Evolutionary conservation across 2,888 invertebrate species (phyloP), one percentile per base, ranked within the genome.

Genomic region (Platycheirus albimanus): DNA sequence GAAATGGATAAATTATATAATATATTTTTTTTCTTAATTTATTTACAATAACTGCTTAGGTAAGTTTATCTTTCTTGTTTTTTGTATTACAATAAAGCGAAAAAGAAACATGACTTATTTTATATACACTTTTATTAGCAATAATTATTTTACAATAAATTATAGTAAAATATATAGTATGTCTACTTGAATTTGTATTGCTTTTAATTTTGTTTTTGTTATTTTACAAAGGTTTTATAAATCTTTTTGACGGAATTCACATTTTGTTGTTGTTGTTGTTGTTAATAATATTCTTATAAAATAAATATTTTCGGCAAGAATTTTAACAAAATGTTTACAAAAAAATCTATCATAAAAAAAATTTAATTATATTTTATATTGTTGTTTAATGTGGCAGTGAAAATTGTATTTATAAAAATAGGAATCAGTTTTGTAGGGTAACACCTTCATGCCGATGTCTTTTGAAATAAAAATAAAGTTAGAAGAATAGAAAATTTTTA

Each of bases 341-440:
- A 13, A 52, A 54, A 47, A 43, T 28, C 20, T 13, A 15, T 28
- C 15, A 47, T 1, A 17, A 33, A 47, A 15, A 36, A 45, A 5
- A 45, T 19, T 20, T 24, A 38, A 41, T 70, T 7, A 20, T 19
- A 20, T 8, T 51, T 51, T 33, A 13, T 30, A 51, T 52, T 76
- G 10, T 43, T 61, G 13, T 45, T 61, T 30, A 45, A 30, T 64
- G 58, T 61, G 81, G 81, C 81, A 81, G 81, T 81, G 81, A 71
- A 71, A 76, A 49, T 76, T 71, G 67, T 71, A 67, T 70, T 58
- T 71, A 19, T 77, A 61, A 76, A 81, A 74, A 74, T 81, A 81
- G 81, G 81, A 81, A 81, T 81, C 81, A 76, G 81, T 71, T 66
- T 76, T 67, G 47, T 72, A 76, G 76, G 76, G 66, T 72, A 28